phyloP scores from a whole-genome alignment of 2,797 vertebrate genomes.

The Aplochiton taeniatus region DNA sequence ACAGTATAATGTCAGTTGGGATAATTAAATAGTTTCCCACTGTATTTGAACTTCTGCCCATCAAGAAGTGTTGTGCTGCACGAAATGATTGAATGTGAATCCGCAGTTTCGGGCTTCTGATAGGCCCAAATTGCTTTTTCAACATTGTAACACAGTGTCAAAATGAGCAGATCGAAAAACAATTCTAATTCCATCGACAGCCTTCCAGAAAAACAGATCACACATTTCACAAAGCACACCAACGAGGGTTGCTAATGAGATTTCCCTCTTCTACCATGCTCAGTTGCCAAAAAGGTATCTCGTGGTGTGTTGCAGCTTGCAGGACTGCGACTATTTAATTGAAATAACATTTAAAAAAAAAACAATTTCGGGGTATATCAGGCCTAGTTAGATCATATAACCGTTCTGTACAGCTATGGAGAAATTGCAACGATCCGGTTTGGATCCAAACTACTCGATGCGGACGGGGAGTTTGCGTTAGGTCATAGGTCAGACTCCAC shows the following conservation, averaged over 20 bases:
- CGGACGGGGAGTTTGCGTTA: constrained; percentile 40
- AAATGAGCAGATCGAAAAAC: constrained; percentile 18
- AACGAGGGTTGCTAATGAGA: constrained; percentile 45
- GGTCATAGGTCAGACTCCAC: constrained; percentile 62
- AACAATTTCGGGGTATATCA: constrained; percentile 29
- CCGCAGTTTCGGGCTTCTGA: constrained; percentile 8
- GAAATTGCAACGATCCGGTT: constrained; percentile 20
- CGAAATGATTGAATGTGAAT: background rate
- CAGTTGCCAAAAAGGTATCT: constrained; percentile 20
- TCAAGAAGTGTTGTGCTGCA: too few relatives aligned
- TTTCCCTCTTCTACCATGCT: constrained; percentile 25
- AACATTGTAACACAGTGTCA: constrained; percentile 4
- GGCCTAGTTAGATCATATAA: constrained; percentile 16
- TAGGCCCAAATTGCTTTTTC: constrained; percentile 19
- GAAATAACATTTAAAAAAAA: constrained; percentile 12
- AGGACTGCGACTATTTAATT: constrained; percentile 37
- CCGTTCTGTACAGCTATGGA: constrained; percentile 16
- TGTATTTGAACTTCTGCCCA: too few relatives aligned
- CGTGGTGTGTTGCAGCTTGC: constrained; percentile 20
- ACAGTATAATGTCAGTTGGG: background rate
- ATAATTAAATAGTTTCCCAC: background rate
- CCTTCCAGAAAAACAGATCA: constrained; percentile 36
- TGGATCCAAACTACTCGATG: constrained; percentile 35
- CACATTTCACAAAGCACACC: constrained; percentile 29
- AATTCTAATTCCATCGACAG: constrained; percentile 29